Evolutionary conservation across 2,797 vertebrate genomes (phyloP).

Genomic region (Ficedula albicollis): DNA sequence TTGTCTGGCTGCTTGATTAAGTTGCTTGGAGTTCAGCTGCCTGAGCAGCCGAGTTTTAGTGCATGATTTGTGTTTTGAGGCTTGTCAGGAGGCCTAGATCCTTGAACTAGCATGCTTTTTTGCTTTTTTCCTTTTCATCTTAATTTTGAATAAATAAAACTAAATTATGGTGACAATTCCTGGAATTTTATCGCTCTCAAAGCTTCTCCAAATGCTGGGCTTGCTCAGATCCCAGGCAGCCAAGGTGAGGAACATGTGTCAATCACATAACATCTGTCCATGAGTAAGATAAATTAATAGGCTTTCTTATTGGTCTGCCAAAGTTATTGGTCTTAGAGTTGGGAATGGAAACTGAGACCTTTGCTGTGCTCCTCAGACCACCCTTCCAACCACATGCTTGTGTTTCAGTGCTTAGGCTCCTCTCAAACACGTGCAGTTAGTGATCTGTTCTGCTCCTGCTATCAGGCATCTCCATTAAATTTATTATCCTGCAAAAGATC

Average conservation of each 20-base stretch:
- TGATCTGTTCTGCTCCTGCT: conserved; percentile 1
- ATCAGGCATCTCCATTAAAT: conserved; percentile 49
- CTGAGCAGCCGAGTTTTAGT: neutral
- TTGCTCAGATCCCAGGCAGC: neutral
- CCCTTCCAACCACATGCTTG: neutral
- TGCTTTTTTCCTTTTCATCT: neutral
- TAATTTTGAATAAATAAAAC: neutral
- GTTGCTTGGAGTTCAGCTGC: conserved; percentile 24
- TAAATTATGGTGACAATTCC: neutral
- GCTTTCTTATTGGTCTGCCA: neutral
- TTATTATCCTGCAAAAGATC: conserved; percentile 51
- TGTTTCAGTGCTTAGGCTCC: neutral
- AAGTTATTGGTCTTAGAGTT: neutral
- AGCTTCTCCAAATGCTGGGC: neutral
- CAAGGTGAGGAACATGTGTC: neutral
- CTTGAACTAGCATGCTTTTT: neutral
- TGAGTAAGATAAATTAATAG: neutral
- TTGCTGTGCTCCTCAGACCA: conserved; percentile 4
- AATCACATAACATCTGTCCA: neutral
- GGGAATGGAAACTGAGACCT: neutral
- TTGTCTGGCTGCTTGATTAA: conserved; percentile 43
- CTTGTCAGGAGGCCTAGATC: neutral
- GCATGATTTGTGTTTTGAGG: conserved; percentile 24
- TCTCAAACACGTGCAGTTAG: neutral
- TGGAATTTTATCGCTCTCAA: neutral